A percentile compares a stretch with the other conserved stretches of the same genome.
Evolutionary conservation across 2,888 invertebrate genomes (phyloP).

Genomic region (Camponotus fellah): DNA sequence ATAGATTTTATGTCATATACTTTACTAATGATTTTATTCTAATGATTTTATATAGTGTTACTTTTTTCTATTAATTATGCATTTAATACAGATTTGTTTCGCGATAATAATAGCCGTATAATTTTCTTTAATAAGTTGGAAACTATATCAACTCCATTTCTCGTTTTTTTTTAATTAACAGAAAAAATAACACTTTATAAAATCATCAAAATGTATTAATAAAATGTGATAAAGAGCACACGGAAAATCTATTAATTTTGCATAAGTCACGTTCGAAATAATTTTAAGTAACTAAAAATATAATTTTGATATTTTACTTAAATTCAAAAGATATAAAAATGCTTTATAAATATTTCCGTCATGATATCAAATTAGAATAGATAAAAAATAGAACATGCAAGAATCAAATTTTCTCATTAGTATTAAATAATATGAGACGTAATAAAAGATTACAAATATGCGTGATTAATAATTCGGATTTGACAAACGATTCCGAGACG

Average conservation of each 20-base stretch:
- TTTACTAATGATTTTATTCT: no score
- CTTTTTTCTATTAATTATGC: no score
- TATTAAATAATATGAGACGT: not conserved
- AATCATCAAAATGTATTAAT: not conserved
- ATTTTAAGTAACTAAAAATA: not conserved
- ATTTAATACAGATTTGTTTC: not conserved
- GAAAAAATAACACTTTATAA: not conserved
- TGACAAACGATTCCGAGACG: not conserved
- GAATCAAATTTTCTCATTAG: constrained; percentile 6
- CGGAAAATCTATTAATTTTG: not conserved
- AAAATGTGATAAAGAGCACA: not conserved
- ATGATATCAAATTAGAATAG: not conserved
- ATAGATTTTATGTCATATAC: not conserved
- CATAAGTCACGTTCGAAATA: not conserved
- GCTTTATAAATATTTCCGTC: constrained; percentile 23
- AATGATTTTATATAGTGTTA: no score
- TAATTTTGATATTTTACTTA: not conserved
- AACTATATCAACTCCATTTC: not conserved
- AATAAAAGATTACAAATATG: not conserved
- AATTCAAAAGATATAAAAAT: constrained; percentile 13
- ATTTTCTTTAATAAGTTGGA: not conserved
- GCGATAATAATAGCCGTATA: not conserved
- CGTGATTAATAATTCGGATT: constrained; percentile 34
- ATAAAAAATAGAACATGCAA: not conserved
- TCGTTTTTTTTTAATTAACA: not conserved